Percentiles rank a stretch among this genome's conserved stretches.
Evolutionary conservation across 64 coral and sea anemone genomes (phyloP).

Genomic region (Dendronephthya gigantea): DNA sequence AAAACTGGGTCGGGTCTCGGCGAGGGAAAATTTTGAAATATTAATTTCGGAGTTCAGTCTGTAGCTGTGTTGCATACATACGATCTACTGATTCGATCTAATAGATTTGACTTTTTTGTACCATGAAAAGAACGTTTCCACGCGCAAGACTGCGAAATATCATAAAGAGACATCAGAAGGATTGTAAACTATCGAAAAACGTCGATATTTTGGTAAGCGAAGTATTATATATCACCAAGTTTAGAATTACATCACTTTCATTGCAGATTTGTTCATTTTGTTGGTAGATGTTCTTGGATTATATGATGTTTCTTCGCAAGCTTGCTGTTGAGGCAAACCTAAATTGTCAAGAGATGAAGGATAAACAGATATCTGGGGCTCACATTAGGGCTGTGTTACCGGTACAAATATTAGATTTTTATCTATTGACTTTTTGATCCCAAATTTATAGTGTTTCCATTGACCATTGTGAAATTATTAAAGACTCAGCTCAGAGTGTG

Average conservation of each 20-base stretch:
- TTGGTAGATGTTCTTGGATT: conserved; percentile 2
- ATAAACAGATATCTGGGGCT: neutral
- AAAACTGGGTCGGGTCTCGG: neutral
- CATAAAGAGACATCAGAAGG: neutral
- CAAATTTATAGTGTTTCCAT: too few species aligned
- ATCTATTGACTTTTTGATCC: too few species aligned
- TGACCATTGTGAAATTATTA: too few species aligned
- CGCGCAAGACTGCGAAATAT: neutral
- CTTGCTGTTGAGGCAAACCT: neutral
- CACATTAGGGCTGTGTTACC: neutral
- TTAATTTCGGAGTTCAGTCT: too few species aligned
- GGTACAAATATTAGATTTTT: too few species aligned
- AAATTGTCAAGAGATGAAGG: conserved; percentile 3
- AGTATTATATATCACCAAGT: neutral
- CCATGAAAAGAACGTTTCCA: conserved; percentile 14
- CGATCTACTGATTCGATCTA: neutral
- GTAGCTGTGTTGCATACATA: too few species aligned
- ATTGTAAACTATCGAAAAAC: neutral
- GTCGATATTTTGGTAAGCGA: conserved; percentile 12
- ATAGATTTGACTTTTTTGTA: neutral
- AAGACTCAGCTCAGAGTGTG: too few species aligned
- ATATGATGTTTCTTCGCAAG: conserved; percentile 13
- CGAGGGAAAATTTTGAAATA: neutral
- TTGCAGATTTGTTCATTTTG: neutral
- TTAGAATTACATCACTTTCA: neutral